Evolutionary conservation across 30 jellyfish, hydroid and myxozoan species (phyloP), one percentile per base, ranked within the genome.

Genomic region (Clytia hemisphaerica): DNA sequence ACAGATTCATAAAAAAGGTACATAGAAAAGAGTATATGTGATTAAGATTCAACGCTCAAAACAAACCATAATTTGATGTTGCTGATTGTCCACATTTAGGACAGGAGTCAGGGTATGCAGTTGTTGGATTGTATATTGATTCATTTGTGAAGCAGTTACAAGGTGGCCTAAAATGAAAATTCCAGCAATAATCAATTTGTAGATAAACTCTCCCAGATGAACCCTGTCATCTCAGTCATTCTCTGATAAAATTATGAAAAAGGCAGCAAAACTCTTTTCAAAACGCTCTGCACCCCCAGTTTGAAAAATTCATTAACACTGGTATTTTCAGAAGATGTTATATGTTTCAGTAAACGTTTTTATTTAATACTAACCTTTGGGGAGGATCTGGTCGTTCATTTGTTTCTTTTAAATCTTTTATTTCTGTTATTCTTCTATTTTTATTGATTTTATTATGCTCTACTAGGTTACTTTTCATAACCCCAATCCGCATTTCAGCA

Each of bases 401-500:
- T n/a, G n/a, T n/a, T n/a, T n/a, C n/a, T n/a, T n/a, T n/a, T n/a
- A n/a, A n/a, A n/a, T n/a, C n/a, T n/a, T 58, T 58, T 4, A 29
- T 19, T 21, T 58, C 45, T 58, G 30, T 58, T 24, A n/a, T 58
- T 9, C 10, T 7, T 16, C 75, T 31, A 45, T 69, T 53, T 24
- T 58, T 69, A 51, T 69, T 69, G 24, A 50, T 69, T 6, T 38
- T 53, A 50, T 69, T 69, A 40, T 69, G 75, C 30, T 45, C 81
- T 25, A 69, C 75, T 51, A 45, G 19, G 30, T 50, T 44, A 45
- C 31, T 49, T 47, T 58, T 61, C 37, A 68, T 77, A 0, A 36
- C 80, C 16, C 90, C 61, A 32, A 85, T 59, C 18, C 93, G 78
- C 90, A 85, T 85, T 45, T 85, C 93, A n/a, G 95, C 95, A 68